phyloP scores from a whole-genome alignment of 2,888 invertebrate species.

The Ptychoptera contaminata region DNA sequence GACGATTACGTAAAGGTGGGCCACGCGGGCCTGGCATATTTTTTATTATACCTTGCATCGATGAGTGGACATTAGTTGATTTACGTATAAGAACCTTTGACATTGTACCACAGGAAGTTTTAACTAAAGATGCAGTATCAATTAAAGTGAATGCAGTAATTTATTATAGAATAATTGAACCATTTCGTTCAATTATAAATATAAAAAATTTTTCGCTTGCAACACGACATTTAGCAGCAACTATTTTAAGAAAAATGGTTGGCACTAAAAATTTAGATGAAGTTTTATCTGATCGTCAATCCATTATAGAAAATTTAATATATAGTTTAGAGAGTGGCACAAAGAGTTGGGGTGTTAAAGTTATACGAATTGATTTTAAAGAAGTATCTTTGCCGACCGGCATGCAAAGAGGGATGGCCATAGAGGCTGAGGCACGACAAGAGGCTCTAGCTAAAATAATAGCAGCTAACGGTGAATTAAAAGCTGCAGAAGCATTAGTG shows the following conservation, averaged over 20 bases:
- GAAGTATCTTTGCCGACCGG: too few species aligned
- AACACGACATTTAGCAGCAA: constrained; percentile 61
- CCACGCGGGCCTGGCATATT: constrained; percentile 40
- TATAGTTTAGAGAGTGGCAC: constrained; percentile 26
- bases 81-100: constrained; percentile 42
- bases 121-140: constrained; percentile 83
- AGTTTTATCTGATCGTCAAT: constrained; percentile 78
- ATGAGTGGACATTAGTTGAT: constrained; percentile 37
- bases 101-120: constrained; percentile 45
- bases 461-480: too few species aligned
- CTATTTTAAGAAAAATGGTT: constrained; percentile 71
- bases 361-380: too few species aligned
- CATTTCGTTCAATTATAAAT: constrained; percentile 51
- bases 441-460: too few species aligned
- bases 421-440: too few species aligned
- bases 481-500: too few species aligned
- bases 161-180: constrained; percentile 60
- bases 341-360: too few species aligned
- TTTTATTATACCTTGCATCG: constrained; percentile 45
- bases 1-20: constrained; percentile 31
- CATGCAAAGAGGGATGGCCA: too few species aligned
- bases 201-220: constrained; percentile 44
- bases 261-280: constrained; percentile 81
- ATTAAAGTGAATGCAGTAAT: constrained; percentile 82
- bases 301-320: constrained; percentile 77